Evolutionary conservation across 2,797 vertebrate species (phyloP).

Genomic region (Pteronotus mesoamericanus): DNA sequence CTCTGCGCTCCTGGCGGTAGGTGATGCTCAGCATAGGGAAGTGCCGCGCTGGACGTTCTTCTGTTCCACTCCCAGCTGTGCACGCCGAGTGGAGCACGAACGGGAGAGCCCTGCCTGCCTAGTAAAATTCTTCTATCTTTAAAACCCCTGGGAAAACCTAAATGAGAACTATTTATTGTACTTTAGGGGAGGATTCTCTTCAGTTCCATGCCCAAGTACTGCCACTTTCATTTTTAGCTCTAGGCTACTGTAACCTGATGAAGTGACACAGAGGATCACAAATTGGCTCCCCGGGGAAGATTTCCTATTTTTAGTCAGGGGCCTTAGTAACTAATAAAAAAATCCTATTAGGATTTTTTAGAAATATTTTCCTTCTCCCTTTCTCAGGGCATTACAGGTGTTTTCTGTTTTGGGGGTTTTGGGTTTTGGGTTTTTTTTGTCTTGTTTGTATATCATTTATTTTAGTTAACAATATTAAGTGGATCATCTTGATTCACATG

Average conservation of each 20-base stretch:
- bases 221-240: slow-evolving; percentile 37
- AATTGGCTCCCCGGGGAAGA: slow-evolving; percentile 21
- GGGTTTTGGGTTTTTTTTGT: too few relatives aligned
- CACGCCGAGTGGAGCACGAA: neutral
- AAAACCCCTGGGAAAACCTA: slow-evolving; percentile 9
- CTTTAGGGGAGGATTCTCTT: slow-evolving; percentile 19
- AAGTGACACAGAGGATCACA: neutral
- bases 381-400: neutral
- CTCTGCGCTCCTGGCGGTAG: accelerated
- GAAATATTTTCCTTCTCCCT: neutral
- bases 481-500: neutral
- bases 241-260: slow-evolving; percentile 25
- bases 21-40: neutral
- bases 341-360: neutral
- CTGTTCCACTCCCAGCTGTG: neutral
- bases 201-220: neutral
- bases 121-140: neutral
- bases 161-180: neutral
- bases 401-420: neutral
- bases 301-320: neutral
- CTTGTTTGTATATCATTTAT: too few relatives aligned
- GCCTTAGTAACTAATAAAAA: neutral
- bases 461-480: neutral
- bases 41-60: accelerated
- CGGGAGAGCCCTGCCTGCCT: neutral